These are phyloP conservation scores for Orestias chungarensis DNA, from an alignment of 2,797 vertebrate species.

Conservation along the genomic window DNA sequence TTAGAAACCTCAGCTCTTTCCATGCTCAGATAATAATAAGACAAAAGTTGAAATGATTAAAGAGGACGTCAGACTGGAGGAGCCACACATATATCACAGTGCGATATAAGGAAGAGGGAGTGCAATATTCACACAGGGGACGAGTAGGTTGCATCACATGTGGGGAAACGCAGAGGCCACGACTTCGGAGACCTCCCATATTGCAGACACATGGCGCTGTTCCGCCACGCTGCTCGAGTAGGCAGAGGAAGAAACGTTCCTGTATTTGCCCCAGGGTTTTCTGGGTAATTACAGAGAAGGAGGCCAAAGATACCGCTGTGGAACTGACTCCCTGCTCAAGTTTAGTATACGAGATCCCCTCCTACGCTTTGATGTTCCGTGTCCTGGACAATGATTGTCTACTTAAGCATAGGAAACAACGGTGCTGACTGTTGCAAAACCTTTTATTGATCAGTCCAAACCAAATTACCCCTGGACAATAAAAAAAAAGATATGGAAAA, in stretches of 20 bases:
- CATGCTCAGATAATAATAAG: conserved; percentile 29
- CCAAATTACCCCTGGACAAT: neutral
- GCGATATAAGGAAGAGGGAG: conserved; percentile 15
- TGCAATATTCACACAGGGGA: conserved; percentile 26
- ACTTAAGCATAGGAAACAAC: conserved; percentile 23
- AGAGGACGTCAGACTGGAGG: conserved; percentile 33
- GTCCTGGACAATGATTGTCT: conserved; percentile 59
- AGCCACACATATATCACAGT: conserved; percentile 4
- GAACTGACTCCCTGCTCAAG: conserved; percentile 40
- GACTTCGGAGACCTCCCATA: conserved; percentile 69
- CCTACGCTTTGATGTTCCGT: conserved; percentile 45
- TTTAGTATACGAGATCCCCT: conserved; percentile 36
- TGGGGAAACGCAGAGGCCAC: conserved; percentile 35
- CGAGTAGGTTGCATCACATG: conserved; percentile 35
- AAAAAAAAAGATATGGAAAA: neutral
- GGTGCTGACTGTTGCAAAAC: neutral
- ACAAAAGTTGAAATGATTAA: conserved; percentile 44
- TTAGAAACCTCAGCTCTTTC: conserved; percentile 23
- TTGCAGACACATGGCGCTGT: conserved; percentile 66
- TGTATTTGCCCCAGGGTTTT: conserved; percentile 65
- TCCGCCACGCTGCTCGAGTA: conserved; percentile 29
- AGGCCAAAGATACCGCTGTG: conserved; percentile 52
- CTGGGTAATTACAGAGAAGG: conserved; percentile 78
- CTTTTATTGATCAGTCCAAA: conserved; percentile 16
- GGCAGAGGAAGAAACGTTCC: conserved; percentile 43